phyloP scores from a whole-genome alignment of 1,140 invertebrate genomes.

The Battus philenor region DNA sequence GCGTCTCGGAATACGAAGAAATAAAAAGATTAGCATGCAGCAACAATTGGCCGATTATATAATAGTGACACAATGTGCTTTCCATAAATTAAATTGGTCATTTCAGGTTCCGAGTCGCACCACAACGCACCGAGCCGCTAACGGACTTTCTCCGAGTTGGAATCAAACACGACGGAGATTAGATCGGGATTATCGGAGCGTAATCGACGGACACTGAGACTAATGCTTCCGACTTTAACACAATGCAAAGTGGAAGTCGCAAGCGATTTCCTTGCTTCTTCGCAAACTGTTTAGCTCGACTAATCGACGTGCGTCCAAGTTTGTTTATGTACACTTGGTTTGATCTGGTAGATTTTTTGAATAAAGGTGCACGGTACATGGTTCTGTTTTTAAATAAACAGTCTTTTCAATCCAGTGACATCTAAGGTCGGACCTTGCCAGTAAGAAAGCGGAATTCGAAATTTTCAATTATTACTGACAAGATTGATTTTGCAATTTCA shows the following conservation, averaged over 20 bases:
- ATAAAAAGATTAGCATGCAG: constrained; percentile 7
- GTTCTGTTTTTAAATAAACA: no score
- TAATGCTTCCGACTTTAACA: constrained; percentile 49
- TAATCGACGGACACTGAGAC: constrained; percentile 45
- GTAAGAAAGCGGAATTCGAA: no score
- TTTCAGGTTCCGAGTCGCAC: constrained; percentile 21
- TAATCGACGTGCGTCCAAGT: background rate
- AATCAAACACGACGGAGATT: constrained; percentile 40
- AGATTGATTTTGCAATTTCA: no score
- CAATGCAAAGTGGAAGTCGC: constrained; percentile 45
- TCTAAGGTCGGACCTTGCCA: no score
- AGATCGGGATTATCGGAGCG: constrained; percentile 48
- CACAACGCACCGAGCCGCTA: constrained; percentile 25
- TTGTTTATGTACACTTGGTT: background rate
- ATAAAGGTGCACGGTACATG: no score
- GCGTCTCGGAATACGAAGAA: background rate
- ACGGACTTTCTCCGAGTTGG: constrained; percentile 51
- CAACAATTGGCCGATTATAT: constrained; percentile 23
- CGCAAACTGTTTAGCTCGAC: background rate
- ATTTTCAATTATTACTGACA: no score
- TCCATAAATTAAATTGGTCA: constrained; percentile 20
- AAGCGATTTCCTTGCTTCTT: constrained; percentile 26
- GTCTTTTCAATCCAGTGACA: no score
- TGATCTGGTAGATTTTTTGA: no score
- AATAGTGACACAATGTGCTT: constrained; percentile 25